Evolutionary conservation across 2,113 vertebrate genomes (phyloP).

Genomic region (Triplophysa rosa): DNA sequence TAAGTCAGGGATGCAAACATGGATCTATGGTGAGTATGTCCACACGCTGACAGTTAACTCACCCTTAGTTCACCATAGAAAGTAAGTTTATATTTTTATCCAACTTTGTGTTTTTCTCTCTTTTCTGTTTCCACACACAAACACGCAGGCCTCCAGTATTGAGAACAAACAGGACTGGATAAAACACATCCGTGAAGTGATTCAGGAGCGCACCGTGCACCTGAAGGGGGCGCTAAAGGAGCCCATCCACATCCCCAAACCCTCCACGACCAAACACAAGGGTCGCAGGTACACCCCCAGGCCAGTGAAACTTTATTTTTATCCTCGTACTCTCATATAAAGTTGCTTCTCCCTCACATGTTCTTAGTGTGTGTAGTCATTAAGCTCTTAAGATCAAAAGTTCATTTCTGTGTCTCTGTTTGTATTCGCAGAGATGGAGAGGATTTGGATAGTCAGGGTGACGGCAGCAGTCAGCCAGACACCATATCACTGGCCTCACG

Average conservation of each 20-base stretch:
- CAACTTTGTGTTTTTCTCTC: conserved; percentile 3
- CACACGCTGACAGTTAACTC: conserved; percentile 42
- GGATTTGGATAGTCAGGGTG: conserved; percentile 97
- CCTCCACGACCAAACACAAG: conserved; percentile 88
- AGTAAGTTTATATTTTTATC: background rate
- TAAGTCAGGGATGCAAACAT: conserved; percentile 85
- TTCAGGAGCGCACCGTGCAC: conserved; percentile 97
- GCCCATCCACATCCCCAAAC: conserved; percentile 96
- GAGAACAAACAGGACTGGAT: conserved; percentile 99
- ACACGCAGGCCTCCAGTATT: conserved; percentile 90
- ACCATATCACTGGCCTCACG: conserved; percentile 97
- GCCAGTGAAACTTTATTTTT: conserved; percentile 44
- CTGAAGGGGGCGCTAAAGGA: conserved; percentile 96
- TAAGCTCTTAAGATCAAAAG: background rate
- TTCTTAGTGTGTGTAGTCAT: background rate
- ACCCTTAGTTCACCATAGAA: conserved; percentile 41
- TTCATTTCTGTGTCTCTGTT: conserved; percentile 39
- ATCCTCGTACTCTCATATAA: no score
- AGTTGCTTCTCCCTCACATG: no score
- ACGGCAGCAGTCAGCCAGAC: conserved; percentile 97
- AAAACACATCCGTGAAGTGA: conserved; percentile 97
- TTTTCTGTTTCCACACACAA: conserved; percentile 1
- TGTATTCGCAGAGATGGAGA: conserved; percentile 86
- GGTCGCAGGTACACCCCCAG: conserved; percentile 81
- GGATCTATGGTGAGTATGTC: conserved; percentile 81